A percentile compares a stretch with the other conserved stretches of the same genome.
Conservation (phyloP, 2,113 vertebrate genomes). For the Salvelinus fontinalis region DNA sequence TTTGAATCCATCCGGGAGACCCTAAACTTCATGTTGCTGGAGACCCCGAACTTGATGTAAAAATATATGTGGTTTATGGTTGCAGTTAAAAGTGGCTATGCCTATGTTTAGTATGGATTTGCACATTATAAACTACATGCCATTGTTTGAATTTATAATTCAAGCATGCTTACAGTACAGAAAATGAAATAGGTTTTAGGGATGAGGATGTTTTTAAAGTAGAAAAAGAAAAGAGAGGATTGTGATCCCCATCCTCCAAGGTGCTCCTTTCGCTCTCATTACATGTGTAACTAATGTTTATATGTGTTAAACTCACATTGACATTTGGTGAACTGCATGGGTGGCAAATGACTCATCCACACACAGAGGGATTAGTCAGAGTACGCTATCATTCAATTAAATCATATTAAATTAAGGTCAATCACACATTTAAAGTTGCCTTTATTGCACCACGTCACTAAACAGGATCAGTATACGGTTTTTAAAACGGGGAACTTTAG, state of each 20-base stretch:
- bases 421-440: background rate
- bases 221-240: conserved; percentile 35
- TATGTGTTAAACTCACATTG: conserved; percentile 16
- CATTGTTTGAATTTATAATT: conserved; percentile 72
- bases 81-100: conserved; percentile 63
- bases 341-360: conserved; percentile 33
- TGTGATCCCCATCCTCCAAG: conserved; percentile 19
- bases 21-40: conserved; percentile 68
- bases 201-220: conserved; percentile 22
- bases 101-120: conserved; percentile 67
- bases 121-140: conserved; percentile 59
- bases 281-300: background rate
- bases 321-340: conserved; percentile 25
- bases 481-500: too few relatives aligned
- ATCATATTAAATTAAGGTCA: background rate
- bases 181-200: conserved; percentile 28
- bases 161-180: conserved; percentile 38
- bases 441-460: background rate
- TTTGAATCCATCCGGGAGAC: conserved; percentile 44
- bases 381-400: conserved; percentile 15
- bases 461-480: background rate
- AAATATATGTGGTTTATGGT: conserved; percentile 77
- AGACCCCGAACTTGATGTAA: conserved; percentile 71
- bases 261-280: background rate
- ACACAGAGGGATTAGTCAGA: background rate